These are phyloP conservation scores for Spodoptera exigua DNA, from an alignment of 2,888 invertebrate genomes.

Conservation along the genomic window DNA sequence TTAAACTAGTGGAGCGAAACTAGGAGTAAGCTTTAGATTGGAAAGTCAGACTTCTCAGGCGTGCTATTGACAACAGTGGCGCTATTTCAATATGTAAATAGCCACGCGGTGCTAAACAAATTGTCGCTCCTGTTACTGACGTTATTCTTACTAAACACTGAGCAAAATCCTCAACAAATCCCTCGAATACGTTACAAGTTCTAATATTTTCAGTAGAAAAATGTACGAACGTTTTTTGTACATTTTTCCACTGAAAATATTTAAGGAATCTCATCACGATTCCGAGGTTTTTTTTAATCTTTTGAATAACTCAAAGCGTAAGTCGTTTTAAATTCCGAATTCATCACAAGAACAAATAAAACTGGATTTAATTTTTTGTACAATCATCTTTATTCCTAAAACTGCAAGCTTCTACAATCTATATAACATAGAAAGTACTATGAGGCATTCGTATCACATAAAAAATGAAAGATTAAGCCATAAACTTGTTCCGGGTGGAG, in stretches of 20 bases:
- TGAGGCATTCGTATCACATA: slow-evolving; percentile 53
- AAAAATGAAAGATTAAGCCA: slow-evolving; percentile 65
- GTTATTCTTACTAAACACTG: slow-evolving; percentile 7
- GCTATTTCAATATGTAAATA: slow-evolving; percentile 58
- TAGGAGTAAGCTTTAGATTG: slow-evolving; percentile 29
- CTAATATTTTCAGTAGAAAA: no score
- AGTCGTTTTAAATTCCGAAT: no score
- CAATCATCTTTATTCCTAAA: slow-evolving; percentile 33
- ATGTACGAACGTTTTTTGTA: not conserved
- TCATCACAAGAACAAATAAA: slow-evolving; percentile 33
- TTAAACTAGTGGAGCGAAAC: slow-evolving; percentile 32
- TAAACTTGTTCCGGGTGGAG: slow-evolving; percentile 54
- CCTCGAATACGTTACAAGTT: not conserved
- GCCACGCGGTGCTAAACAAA: slow-evolving; percentile 37
- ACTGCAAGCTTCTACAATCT: not conserved
- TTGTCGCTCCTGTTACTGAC: slow-evolving; percentile 34
- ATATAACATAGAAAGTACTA: slow-evolving; percentile 23
- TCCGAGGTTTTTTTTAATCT: no score
- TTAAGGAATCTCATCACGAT: no score
- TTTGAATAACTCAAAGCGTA: no score
- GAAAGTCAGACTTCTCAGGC: slow-evolving; percentile 40
- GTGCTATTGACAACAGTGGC: slow-evolving; percentile 55
- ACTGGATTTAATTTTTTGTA: slow-evolving; percentile 18
- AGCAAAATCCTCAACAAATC: not conserved
- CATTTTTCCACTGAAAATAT: not conserved